Evolutionary conservation across 2,797 vertebrate genomes (phyloP).

Genomic region (Xenops minutus): DNA sequence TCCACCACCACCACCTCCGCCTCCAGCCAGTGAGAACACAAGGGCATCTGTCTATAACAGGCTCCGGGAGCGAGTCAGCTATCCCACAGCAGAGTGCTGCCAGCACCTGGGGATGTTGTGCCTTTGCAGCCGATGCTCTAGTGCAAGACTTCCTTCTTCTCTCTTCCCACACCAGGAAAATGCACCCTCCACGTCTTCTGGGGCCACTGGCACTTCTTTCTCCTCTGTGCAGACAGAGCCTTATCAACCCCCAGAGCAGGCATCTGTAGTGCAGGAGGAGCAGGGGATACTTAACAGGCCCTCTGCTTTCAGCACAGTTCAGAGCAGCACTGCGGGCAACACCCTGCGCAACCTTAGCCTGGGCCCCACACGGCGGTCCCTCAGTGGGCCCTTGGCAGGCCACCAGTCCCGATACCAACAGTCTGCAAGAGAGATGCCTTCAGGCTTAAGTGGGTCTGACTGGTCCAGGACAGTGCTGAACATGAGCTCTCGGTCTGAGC

Average conservation of each 20-base stretch:
- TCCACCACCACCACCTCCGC: constrained; percentile 79
- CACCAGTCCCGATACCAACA: constrained; percentile 81
- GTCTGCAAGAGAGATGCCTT: constrained; percentile 75
- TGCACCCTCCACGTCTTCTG: constrained; percentile 75
- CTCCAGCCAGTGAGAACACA: constrained; percentile 83
- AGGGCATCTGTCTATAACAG: constrained; percentile 86
- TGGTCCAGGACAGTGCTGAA: constrained; percentile 92
- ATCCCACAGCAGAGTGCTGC: constrained; percentile 88
- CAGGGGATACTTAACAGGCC: constrained; percentile 85
- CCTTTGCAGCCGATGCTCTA: constrained; percentile 92
- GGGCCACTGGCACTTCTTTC: constrained; percentile 84
- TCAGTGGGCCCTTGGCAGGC: constrained; percentile 79
- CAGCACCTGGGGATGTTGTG: constrained; percentile 96
- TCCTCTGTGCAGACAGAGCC: constrained; percentile 92
- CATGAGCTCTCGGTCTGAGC: constrained; percentile 82
- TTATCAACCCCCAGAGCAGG: constrained; percentile 83
- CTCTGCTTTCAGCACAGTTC: constrained; percentile 97
- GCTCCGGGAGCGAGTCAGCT: constrained; percentile 82
- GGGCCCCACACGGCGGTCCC: constrained; percentile 80
- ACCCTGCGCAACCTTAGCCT: constrained; percentile 86
- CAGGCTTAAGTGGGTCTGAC: constrained; percentile 81
- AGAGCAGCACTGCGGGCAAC: constrained; percentile 87
- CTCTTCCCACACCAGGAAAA: constrained; percentile 77
- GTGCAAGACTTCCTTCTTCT: constrained; percentile 82
- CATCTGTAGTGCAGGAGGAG: constrained; percentile 79